A percentile compares a stretch with the other conserved stretches of the same genome.
Conservation (phyloP, 1,140 invertebrate genomes). For the Brachionus angularis region DNA sequence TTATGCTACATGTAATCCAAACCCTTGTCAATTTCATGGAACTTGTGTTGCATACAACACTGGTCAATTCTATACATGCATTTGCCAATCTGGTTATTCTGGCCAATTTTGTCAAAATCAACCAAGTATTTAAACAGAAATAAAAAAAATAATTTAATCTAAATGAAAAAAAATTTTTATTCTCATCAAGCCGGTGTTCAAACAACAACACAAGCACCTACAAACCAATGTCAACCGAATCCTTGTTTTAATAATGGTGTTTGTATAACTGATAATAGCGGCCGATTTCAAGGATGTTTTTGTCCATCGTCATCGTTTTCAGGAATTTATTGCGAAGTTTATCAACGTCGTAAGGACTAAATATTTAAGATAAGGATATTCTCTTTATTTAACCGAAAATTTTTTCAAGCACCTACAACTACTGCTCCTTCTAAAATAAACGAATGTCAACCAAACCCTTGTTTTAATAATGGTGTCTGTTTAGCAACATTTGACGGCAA, state of each 20-base stretch:
- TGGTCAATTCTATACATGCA: slow-evolving; percentile 17
- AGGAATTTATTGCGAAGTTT: neutral
- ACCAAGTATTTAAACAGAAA: too few relatives aligned
- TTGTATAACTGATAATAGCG: slow-evolving; percentile 54
- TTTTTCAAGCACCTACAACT: neutral
- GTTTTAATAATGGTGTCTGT: slow-evolving; percentile 68
- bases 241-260: slow-evolving; percentile 67
- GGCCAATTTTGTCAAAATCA: slow-evolving; percentile 23
- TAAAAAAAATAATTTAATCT: too few relatives aligned
- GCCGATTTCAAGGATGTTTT: neutral
- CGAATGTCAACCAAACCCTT: slow-evolving; percentile 49
- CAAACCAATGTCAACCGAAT: slow-evolving; percentile 23
- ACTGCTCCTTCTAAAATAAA: neutral
- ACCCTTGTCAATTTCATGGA: slow-evolving; percentile 33
- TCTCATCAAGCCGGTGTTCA: too few relatives aligned
- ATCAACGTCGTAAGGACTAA: neutral
- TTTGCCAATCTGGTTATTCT: slow-evolving; percentile 34
- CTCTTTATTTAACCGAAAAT: neutral
- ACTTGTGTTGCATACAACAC: slow-evolving; percentile 15
- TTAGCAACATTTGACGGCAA: neutral
- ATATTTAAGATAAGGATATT: neutral
- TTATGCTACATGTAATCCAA: slow-evolving; percentile 12
- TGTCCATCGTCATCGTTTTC: neutral
- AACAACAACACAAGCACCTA: neutral
- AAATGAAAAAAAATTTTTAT: too few relatives aligned